Evolutionary conservation across 2,797 vertebrate genomes (phyloP), one percentile per base, ranked within the genome.

Genomic region (Phataginus tricuspis): DNA sequence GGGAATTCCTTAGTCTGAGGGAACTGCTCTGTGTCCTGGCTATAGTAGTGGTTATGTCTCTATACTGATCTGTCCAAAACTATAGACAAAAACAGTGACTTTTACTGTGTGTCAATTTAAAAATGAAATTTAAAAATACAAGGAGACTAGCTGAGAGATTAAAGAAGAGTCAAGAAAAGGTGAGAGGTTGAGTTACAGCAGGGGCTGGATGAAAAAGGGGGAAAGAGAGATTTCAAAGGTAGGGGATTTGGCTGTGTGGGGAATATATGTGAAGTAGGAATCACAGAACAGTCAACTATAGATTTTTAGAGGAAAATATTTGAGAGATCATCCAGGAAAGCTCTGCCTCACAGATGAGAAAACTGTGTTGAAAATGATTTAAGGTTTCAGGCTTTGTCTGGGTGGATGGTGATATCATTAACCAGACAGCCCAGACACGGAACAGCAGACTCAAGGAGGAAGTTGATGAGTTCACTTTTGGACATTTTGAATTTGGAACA

Each of bases 401-500:
- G 27, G 71, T 63, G 21, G 89, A 45, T 2, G 79, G 90, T 95
- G 96, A 94, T 87, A 34, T 94, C 95, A 96, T 59, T 34, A 78
- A 49, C 77, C 85, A 87, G 63, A 77, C 59, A 78, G 91, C 69
- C 15, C 75, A 96, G 55, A 91, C 80, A 27, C 1, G 0, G 71
- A 88, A 51, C 83, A 74, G 75, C 25, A 31, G 88, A 66, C 91
- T 77, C 66, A 27, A 88, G 94, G 75, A 96, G 96, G 94, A 97
- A 98, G 95, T 53, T 29, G 96, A 87, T 95, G 96, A 96, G 95
- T 90, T 97, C 97, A 97, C 90, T 96, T 92, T 83, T 94, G 95
- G 96, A 94, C 92, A 96, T 97, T 96, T 93, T 97, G 93, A 97
- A 97, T 93, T 80, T 96, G 97, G 96, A 97, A 96, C 91, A 96